Conservation (phyloP, 1,140 invertebrate genomes). For the Calycopis cecrops region DNA sequence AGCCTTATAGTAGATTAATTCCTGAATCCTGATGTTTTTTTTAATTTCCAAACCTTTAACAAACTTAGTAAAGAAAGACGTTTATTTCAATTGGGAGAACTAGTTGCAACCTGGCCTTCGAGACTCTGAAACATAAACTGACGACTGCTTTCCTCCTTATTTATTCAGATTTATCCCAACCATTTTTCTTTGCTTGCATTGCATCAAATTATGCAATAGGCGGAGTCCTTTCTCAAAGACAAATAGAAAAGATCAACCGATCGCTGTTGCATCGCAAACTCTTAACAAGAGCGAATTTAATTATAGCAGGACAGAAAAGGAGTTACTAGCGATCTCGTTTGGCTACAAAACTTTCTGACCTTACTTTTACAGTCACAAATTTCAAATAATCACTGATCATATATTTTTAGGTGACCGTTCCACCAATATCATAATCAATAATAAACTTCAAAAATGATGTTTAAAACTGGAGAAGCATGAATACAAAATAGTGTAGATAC, state of each 20-base stretch:
- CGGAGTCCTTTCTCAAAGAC: conserved; percentile 1
- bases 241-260: background rate
- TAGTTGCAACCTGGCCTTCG: conserved; percentile 16
- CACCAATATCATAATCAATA: background rate
- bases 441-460: background rate
- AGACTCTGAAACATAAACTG: conserved; percentile 15
- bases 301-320: background rate
- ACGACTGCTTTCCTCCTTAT: conserved; percentile 4
- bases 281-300: background rate
- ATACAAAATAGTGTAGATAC: conserved; percentile 2
- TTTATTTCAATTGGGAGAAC: conserved; percentile 13
- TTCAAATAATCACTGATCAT: background rate
- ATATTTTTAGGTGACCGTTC: background rate
- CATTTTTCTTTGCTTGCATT: background rate
- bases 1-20: conserved; percentile 5
- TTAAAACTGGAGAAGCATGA: conserved; percentile 9
- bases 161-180: conserved; percentile 1
- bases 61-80: conserved; percentile 24
- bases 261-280: background rate
- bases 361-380: background rate
- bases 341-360: background rate
- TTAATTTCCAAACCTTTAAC: conserved; percentile 18
- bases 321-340: background rate
- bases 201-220: background rate
- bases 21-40: conserved; percentile 10